Evolutionary conservation across 2,797 vertebrate genomes (phyloP).

Genomic region (Anomalospiza imberbis): DNA sequence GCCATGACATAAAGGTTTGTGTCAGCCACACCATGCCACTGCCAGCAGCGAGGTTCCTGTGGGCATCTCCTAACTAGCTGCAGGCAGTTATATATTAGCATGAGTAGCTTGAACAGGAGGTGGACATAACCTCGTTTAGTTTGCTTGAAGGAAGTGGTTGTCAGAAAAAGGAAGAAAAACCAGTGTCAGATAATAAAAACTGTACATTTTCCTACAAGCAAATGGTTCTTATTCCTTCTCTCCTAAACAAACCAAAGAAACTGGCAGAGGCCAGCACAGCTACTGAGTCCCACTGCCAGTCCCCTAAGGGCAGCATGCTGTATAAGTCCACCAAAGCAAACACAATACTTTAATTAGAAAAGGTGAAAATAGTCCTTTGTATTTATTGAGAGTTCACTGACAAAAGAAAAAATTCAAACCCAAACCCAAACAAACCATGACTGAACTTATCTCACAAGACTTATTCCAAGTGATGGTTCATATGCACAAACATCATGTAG

Average conservation of each 20-base stretch:
- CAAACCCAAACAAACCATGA: not conserved
- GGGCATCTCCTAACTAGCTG: not conserved
- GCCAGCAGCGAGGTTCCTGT: not conserved
- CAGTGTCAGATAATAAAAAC: not conserved
- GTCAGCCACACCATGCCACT: rapidly evolving
- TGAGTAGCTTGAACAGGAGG: not conserved
- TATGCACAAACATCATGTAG: not conserved
- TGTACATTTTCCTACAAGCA: not conserved
- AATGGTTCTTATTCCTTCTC: not conserved
- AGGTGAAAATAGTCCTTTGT: not conserved
- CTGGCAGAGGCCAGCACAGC: not conserved
- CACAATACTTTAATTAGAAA: not conserved
- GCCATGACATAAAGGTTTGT: not conserved
- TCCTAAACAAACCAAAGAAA: not conserved
- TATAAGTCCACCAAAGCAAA: not conserved
- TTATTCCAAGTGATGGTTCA: not conserved
- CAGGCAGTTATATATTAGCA: not conserved
- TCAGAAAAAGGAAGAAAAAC: not conserved
- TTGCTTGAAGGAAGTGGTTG: not conserved
- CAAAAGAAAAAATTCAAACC: not conserved
- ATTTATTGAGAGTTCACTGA: not conserved
- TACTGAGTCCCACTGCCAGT: not conserved
- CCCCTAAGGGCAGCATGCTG: not conserved
- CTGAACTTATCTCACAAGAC: not conserved
- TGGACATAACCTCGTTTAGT: not conserved